phyloP scores from a whole-genome alignment of 2,797 vertebrate species.

The Cynopterus sphinx region DNA sequence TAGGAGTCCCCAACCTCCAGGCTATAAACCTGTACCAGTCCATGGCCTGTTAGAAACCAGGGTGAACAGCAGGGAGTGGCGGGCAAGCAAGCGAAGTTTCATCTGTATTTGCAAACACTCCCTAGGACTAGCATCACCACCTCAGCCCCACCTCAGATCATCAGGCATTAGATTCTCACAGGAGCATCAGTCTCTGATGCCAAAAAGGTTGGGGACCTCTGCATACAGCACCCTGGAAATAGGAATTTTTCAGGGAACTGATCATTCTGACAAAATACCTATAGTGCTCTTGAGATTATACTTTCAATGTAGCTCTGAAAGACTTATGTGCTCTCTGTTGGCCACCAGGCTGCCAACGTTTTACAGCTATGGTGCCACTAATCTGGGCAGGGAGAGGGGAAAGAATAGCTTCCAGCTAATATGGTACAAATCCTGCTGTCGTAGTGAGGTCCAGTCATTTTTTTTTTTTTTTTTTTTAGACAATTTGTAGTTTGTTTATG shows the following conservation, averaged over 20 bases:
- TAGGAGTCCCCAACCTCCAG: too few species aligned
- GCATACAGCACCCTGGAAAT: not conserved
- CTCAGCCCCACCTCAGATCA: too few species aligned
- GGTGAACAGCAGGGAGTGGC: too few species aligned
- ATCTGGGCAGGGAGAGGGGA: not conserved
- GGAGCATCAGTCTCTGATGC: too few species aligned
- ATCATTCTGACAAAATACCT: not conserved
- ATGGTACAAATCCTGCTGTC: not conserved
- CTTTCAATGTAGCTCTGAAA: not conserved
- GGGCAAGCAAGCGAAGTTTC: too few species aligned
- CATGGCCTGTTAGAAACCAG: too few species aligned
- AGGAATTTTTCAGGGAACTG: not conserved
- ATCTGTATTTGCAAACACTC: too few species aligned
- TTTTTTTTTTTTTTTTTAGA: slow-evolving; percentile 11
- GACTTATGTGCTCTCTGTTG: not conserved
- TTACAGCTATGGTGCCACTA: not conserved
- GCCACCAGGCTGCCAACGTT: not conserved
- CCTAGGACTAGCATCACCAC: too few species aligned
- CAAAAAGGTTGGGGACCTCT: too few species aligned
- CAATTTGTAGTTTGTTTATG: not conserved
- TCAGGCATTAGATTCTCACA: too few species aligned
- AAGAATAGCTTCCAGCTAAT: not conserved
- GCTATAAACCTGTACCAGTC: too few species aligned
- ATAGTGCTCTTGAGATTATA: not conserved
- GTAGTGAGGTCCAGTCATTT: not conserved